These are phyloP conservation scores for Eulithis prunata DNA, from an alignment of 2,888 invertebrate genomes.

Conservation along the genomic window DNA sequence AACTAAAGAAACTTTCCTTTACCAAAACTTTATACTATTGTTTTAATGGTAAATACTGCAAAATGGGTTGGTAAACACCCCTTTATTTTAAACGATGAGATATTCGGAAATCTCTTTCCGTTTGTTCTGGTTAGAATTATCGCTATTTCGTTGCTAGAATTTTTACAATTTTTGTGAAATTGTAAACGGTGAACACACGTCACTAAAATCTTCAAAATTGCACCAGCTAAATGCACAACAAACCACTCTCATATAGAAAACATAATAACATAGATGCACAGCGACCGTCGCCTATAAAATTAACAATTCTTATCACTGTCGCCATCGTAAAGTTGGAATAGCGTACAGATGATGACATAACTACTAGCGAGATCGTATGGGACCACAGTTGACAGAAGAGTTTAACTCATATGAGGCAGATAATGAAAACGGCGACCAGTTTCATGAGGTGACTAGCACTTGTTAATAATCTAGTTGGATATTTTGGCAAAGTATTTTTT, in stretches of 20 bases:
- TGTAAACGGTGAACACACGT: neutral
- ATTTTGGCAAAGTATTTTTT: too few species aligned
- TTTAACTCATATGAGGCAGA: slow-evolving; percentile 37
- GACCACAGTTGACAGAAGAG: neutral
- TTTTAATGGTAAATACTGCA: too few species aligned
- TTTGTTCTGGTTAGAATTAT: neutral
- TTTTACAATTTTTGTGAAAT: slow-evolving; percentile 4
- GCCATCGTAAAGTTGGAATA: slow-evolving; percentile 63
- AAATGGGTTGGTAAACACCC: too few species aligned
- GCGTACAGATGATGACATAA: slow-evolving; percentile 15
- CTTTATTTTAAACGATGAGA: neutral
- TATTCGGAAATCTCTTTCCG: neutral
- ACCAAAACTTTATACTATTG: too few species aligned
- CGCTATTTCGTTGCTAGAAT: neutral
- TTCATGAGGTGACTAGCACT: too few species aligned
- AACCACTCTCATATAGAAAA: slow-evolving; percentile 25
- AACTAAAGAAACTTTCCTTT: too few species aligned
- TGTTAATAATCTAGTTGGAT: too few species aligned
- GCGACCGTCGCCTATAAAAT: slow-evolving; percentile 61
- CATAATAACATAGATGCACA: slow-evolving; percentile 30
- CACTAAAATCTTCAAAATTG: slow-evolving; percentile 27
- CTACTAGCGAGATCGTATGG: neutral
- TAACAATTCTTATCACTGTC: slow-evolving; percentile 79
- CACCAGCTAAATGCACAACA: slow-evolving; percentile 34
- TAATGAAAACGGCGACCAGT: too few species aligned